These are phyloP conservation scores for Apoda limacodes DNA, from an alignment of 2,888 invertebrate species.

Conservation along the genomic window DNA sequence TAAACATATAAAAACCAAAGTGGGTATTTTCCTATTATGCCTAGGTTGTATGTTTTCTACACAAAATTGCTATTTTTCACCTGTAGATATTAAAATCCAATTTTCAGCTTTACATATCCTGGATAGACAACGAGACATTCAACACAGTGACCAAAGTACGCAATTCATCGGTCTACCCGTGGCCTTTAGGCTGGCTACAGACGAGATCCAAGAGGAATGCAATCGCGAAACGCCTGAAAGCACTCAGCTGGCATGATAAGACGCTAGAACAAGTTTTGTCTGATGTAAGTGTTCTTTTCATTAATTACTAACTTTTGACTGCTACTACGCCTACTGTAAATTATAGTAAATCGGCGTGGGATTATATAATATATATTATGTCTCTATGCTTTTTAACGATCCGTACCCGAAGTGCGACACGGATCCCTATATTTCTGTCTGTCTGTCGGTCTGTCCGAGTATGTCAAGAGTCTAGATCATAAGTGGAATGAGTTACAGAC, in stretches of 20 bases:
- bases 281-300: conserved; percentile 73
- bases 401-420: too few species aligned
- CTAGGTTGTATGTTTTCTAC: conserved; percentile 2
- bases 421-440: too few species aligned
- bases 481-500: too few species aligned
- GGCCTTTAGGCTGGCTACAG: conserved; percentile 88
- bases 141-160: conserved; percentile 85
- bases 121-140: conserved; percentile 85
- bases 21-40: too few species aligned
- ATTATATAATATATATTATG: too few species aligned
- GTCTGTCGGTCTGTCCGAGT: too few species aligned
- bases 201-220: conserved; percentile 80
- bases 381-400: too few species aligned
- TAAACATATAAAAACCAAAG: too few species aligned
- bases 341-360: too few species aligned
- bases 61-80: conserved; percentile 1
- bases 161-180: conserved; percentile 91
- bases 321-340: too few species aligned
- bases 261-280: conserved; percentile 80
- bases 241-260: conserved; percentile 87
- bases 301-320: too few species aligned
- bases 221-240: conserved; percentile 78
- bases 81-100: neutral
- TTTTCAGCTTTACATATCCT: conserved; percentile 83
- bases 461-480: too few species aligned